These are phyloP conservation scores for Agrochola lychnidis DNA, from an alignment of 2,888 invertebrate species.

Conservation along the genomic window DNA sequence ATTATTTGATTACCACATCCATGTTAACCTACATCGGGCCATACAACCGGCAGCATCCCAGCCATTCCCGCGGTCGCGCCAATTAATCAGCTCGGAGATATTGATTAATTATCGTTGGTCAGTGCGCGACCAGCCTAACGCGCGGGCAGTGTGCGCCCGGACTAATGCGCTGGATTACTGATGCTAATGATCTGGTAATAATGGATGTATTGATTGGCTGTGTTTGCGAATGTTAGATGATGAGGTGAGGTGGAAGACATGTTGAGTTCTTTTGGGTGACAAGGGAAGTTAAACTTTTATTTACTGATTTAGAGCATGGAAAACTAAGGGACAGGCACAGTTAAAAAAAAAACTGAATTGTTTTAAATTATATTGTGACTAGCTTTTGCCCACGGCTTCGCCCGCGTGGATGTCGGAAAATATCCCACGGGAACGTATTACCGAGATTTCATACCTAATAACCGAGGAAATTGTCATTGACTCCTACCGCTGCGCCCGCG, in stretches of 20 bases:
- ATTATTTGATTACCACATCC: slow-evolving; percentile 34
- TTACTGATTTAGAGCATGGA: neutral
- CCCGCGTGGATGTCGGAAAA: too few relatives aligned
- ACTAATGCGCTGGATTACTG: slow-evolving; percentile 63
- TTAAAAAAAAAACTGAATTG: too few relatives aligned
- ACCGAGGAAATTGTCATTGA: too few relatives aligned
- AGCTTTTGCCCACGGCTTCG: too few relatives aligned
- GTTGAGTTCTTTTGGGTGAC: neutral
- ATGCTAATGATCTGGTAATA: slow-evolving; percentile 63
- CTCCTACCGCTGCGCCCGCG: too few relatives aligned
- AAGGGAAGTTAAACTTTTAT: neutral
- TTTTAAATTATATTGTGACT: too few relatives aligned
- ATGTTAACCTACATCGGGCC: slow-evolving; percentile 1
- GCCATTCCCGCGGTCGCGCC: slow-evolving; percentile 64
- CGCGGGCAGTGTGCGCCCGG: slow-evolving; percentile 45
- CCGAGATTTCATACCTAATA: too few relatives aligned
- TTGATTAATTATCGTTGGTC: slow-evolving; percentile 71
- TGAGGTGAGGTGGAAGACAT: slow-evolving; percentile 2
- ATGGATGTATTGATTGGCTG: slow-evolving; percentile 45
- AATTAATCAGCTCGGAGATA: slow-evolving; percentile 71
- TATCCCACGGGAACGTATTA: too few relatives aligned
- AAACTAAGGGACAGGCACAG: neutral
- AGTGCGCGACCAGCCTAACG: slow-evolving; percentile 56
- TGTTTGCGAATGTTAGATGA: slow-evolving; percentile 44
- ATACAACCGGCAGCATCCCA: slow-evolving; percentile 54